Conservation (phyloP, 2,888 invertebrate genomes). For the Lamproptera curius region DNA sequence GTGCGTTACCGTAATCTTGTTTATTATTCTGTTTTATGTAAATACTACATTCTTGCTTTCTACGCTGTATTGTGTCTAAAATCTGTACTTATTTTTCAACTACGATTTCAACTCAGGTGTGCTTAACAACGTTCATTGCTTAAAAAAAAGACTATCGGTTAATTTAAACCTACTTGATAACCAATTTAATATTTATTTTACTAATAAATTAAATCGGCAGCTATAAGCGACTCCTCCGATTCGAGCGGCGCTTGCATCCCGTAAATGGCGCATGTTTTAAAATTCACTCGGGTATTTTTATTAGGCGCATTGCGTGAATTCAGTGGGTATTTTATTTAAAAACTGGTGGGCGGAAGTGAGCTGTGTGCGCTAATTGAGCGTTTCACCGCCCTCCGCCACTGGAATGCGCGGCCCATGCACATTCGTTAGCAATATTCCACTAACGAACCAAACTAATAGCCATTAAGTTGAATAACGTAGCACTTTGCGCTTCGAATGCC, state of each 20-base stretch:
- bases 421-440: constrained; percentile 76
- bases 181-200: too few species aligned
- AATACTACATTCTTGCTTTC: too few species aligned
- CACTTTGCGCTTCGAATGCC: constrained; percentile 61
- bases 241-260: not conserved
- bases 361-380: constrained; percentile 65
- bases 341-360: constrained; percentile 47
- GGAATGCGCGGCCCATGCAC: constrained; percentile 59
- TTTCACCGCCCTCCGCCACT: constrained; percentile 51
- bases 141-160: too few species aligned
- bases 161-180: too few species aligned
- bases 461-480: constrained; percentile 74
- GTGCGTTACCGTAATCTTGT: too few species aligned
- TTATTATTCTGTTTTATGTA: too few species aligned
- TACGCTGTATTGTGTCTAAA: too few species aligned
- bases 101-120: too few species aligned
- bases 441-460: constrained; percentile 77
- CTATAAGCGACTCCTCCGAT: not conserved
- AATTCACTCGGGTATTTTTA: constrained; percentile 16
- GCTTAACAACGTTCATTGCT: too few species aligned
- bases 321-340: constrained; percentile 47
- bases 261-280: not conserved
- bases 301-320: constrained; percentile 38
- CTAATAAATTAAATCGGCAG: not conserved
- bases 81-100: too few species aligned